These are phyloP conservation scores for Thereva nobilitata DNA, from an alignment of 2,888 invertebrate genomes.

Conservation along the genomic window DNA sequence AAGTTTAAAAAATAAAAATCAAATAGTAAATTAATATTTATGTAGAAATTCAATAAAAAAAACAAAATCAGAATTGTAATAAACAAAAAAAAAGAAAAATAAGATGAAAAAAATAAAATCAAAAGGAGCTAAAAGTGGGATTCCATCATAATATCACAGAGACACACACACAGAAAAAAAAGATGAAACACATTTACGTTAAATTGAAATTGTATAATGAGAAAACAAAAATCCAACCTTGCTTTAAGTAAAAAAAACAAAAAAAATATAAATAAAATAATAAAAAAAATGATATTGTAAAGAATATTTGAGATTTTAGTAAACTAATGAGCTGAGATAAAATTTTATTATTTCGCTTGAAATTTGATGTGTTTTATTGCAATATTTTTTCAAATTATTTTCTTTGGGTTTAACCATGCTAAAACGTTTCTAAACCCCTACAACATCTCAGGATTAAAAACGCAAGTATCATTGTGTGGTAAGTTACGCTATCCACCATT, in stretches of 20 bases:
- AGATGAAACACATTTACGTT: too few relatives aligned
- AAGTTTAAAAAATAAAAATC: slow-evolving; percentile 22
- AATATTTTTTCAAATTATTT: too few relatives aligned
- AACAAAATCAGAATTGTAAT: slow-evolving; percentile 13
- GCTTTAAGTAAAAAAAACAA: slow-evolving; percentile 7
- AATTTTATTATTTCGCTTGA: slow-evolving; percentile 36
- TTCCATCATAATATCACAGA: too few relatives aligned
- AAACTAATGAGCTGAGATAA: slow-evolving; percentile 34
- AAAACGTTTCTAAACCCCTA: too few relatives aligned
- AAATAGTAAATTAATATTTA: slow-evolving; percentile 24
- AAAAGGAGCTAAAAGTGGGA: not conserved
- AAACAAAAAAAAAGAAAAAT: slow-evolving; percentile 2
- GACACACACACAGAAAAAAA: too few relatives aligned
- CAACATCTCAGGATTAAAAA: not conserved
- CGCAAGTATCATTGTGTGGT: not conserved
- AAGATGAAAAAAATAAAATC: slow-evolving; percentile 11
- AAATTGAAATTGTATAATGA: too few relatives aligned
- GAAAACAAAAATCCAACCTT: not conserved
- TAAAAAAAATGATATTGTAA: slow-evolving; percentile 12
- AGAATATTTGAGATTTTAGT: slow-evolving; percentile 21
- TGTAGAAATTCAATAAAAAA: slow-evolving; percentile 12
- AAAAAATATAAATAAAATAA: too few relatives aligned
- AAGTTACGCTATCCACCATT: too few relatives aligned
- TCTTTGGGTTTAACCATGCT: too few relatives aligned
- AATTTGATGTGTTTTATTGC: slow-evolving; percentile 3